Conservation (phyloP, 1,140 invertebrate genomes). For the Diachasma alloeum region DNA sequence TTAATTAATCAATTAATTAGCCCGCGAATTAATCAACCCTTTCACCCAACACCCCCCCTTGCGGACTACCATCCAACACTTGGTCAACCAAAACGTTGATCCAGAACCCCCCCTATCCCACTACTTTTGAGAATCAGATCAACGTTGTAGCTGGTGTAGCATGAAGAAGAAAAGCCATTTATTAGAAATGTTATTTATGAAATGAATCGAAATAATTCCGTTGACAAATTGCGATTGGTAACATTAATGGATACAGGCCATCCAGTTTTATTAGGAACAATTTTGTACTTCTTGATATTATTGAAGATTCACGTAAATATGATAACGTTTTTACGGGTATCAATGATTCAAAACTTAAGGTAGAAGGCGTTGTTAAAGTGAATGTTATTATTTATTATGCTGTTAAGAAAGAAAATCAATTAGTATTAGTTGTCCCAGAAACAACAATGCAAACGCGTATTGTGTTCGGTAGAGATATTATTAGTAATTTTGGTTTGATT, state of each 20-base stretch:
- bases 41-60: too few relatives aligned
- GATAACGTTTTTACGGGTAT: too few relatives aligned
- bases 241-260: slow-evolving; percentile 21
- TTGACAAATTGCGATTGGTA: not conserved
- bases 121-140: slow-evolving; percentile 18
- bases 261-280: not conserved
- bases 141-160: not conserved
- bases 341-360: not conserved
- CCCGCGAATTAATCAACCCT: too few relatives aligned
- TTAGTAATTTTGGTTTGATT: too few relatives aligned
- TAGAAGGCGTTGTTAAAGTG: not conserved
- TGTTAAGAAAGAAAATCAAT: not conserved
- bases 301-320: too few relatives aligned
- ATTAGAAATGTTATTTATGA: slow-evolving; percentile 16
- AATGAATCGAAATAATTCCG: not conserved
- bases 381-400: not conserved
- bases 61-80: too few relatives aligned
- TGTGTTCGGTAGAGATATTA: too few relatives aligned
- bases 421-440: not conserved
- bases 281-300: too few relatives aligned
- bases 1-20: too few relatives aligned
- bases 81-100: too few relatives aligned
- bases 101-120: too few relatives aligned
- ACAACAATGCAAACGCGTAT: too few relatives aligned
- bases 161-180: slow-evolving; percentile 11